phyloP scores from a whole-genome alignment of 2,113 vertebrate genomes.

The Mystacornis crossleyi region DNA sequence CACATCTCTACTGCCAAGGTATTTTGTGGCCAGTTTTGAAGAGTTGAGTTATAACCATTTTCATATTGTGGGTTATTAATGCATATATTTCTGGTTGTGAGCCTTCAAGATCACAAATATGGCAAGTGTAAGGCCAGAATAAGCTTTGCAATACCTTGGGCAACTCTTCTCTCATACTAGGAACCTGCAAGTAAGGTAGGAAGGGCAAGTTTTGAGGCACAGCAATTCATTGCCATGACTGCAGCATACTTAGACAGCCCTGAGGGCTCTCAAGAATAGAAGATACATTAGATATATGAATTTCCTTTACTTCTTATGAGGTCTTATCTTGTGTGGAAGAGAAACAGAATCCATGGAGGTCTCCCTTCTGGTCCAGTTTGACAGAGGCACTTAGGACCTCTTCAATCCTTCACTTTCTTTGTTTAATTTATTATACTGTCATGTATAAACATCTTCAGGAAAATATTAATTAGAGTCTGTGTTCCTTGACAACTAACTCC shows the following conservation, averaged over 20 bases:
- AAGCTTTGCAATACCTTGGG: not conserved
- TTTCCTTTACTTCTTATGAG: not conserved
- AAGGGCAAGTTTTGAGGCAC: not conserved
- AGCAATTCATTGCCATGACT: not conserved
- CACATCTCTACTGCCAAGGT: not conserved
- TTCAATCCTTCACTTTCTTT: not conserved
- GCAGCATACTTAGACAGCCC: not conserved
- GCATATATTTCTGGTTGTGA: not conserved
- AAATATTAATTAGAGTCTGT: conserved; percentile 64
- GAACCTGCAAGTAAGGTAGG: not conserved
- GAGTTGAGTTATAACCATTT: not conserved
- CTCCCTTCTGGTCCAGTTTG: not conserved
- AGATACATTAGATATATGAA: not conserved
- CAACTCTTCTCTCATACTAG: not conserved
- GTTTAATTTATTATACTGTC: conserved; percentile 31
- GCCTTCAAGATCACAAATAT: not conserved
- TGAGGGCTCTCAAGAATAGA: not conserved
- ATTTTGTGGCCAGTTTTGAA: not conserved
- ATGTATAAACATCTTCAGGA: conserved; percentile 35
- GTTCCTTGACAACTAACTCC: conserved; percentile 34
- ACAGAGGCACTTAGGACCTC: not conserved
- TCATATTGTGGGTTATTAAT: not conserved
- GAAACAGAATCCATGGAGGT: not conserved
- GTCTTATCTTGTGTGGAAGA: not conserved
- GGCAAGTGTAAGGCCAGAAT: not conserved